Evolutionary conservation across 1,140 invertebrate genomes (phyloP).

Genomic region (Ceratina calcarata): DNA sequence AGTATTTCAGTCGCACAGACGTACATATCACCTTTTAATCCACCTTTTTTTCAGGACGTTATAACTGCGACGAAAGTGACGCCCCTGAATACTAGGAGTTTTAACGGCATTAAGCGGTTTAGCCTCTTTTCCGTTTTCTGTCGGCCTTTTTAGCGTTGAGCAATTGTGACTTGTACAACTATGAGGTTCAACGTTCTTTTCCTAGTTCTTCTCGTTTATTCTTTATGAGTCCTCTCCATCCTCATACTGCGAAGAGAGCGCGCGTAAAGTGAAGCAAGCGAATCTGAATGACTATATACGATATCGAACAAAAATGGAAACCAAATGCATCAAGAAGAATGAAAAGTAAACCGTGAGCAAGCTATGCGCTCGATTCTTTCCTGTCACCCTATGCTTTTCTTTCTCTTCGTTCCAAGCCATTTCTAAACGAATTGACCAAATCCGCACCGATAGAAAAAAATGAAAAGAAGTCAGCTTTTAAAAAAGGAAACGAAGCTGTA

Average conservation of each 20-base stretch:
- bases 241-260: no score
- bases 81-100: slow-evolving; percentile 29
- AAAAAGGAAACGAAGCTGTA: not conserved
- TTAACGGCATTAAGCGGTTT: slow-evolving; percentile 1
- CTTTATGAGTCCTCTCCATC: not conserved
- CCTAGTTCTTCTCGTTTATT: not conserved
- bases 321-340: no score
- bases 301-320: no score
- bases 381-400: not conserved
- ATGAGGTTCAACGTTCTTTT: not conserved
- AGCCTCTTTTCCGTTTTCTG: not conserved
- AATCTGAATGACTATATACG: no score
- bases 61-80: slow-evolving; percentile 16
- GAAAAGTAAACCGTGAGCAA: no score
- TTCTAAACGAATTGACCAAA: not conserved
- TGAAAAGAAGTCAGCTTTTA: not conserved
- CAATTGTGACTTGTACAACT: not conserved
- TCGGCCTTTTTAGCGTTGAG: not conserved
- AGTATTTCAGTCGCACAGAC: slow-evolving; percentile 30
- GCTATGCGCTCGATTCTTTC: not conserved
- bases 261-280: no score
- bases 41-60: slow-evolving; percentile 7
- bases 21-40: slow-evolving; percentile 17
- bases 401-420: not conserved
- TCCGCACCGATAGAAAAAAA: not conserved